These are phyloP conservation scores for Molanna angustata DNA, from an alignment of 2,888 invertebrate genomes.

Conservation along the genomic window DNA sequence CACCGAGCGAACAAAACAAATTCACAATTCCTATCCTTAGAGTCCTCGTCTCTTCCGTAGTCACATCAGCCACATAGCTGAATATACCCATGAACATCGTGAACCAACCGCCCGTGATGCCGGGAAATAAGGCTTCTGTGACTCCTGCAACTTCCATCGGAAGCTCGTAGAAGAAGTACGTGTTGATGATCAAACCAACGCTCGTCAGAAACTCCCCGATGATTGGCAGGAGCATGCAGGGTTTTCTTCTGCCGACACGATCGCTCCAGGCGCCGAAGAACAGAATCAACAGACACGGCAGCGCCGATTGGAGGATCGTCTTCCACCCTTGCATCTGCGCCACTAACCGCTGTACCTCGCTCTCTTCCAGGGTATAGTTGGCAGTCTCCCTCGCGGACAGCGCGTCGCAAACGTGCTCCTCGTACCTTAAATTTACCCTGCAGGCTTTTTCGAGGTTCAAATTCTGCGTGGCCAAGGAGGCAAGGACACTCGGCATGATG, in stretches of 20 bases:
- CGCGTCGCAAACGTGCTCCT: constrained; percentile 72
- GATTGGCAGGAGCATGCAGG: constrained; percentile 81
- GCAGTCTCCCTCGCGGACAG: constrained; percentile 70
- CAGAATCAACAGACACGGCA: constrained; percentile 78
- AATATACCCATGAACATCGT: constrained; percentile 90
- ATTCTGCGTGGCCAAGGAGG: constrained; percentile 79
- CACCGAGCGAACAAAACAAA: constrained; percentile 82
- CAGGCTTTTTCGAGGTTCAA: constrained; percentile 85
- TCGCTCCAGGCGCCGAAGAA: constrained; percentile 81
- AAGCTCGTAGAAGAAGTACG: constrained; percentile 73
- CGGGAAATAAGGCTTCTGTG: constrained; percentile 78
- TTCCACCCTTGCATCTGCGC: constrained; percentile 85
- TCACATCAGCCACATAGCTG: constrained; percentile 85
- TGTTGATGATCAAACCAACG: constrained; percentile 73
- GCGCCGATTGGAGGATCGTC: constrained; percentile 75
- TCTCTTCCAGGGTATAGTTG: constrained; percentile 56
- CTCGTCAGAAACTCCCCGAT: constrained; percentile 77
- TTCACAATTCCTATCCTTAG: constrained; percentile 84
- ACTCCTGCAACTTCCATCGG: constrained; percentile 80
- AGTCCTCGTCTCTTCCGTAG: constrained; percentile 79
- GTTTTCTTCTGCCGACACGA: constrained; percentile 65
- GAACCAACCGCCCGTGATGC: constrained; percentile 81
- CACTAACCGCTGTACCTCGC: constrained; percentile 68
- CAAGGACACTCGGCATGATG: constrained; percentile 63
- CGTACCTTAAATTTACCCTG: constrained; percentile 73